A percentile compares a stretch with the other conserved stretches of the same genome.
phyloP scores from a whole-genome alignment of 2,797 vertebrate genomes.

The Oophaga sylvatica region DNA sequence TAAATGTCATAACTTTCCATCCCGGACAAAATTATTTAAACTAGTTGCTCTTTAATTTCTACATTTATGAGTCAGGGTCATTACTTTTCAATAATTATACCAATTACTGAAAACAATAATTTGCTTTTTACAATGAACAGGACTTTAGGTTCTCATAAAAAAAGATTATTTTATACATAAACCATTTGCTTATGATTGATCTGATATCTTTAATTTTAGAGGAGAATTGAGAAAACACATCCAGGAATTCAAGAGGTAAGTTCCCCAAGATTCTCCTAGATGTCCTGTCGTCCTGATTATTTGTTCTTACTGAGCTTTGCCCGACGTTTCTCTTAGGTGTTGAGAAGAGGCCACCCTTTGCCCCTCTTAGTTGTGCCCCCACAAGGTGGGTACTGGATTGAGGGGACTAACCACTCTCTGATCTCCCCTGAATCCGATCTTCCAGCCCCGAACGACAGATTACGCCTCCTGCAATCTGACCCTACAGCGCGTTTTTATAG shows the following conservation, averaged over 20 bases:
- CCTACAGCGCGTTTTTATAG: slow-evolving; percentile 73
- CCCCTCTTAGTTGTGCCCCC: slow-evolving; percentile 73
- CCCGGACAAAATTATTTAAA: too few species aligned
- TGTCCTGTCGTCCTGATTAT: not conserved
- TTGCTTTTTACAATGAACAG: not conserved
- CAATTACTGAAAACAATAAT: not conserved
- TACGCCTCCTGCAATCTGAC: slow-evolving; percentile 72
- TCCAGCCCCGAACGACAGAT: slow-evolving; percentile 65
- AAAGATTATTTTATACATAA: too few species aligned
- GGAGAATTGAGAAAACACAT: slow-evolving; percentile 10
- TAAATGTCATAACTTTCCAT: too few species aligned
- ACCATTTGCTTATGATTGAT: too few species aligned
- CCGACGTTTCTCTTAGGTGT: slow-evolving; percentile 67
- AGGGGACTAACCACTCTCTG: slow-evolving; percentile 70
- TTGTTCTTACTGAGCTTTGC: not conserved
- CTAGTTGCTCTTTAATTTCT: too few species aligned
- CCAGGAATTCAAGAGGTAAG: slow-evolving; percentile 25
- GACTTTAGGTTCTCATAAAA: not conserved
- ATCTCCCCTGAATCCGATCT: slow-evolving; percentile 63
- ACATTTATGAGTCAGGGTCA: not conserved
- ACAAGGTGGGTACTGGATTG: slow-evolving; percentile 75
- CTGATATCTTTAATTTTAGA: not conserved
- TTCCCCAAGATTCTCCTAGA: not conserved
- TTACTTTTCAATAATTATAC: not conserved
- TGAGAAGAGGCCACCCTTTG: slow-evolving; percentile 76